These are phyloP conservation scores for Camponotus vicinus DNA, from an alignment of 1,140 invertebrate genomes.

Conservation along the genomic window DNA sequence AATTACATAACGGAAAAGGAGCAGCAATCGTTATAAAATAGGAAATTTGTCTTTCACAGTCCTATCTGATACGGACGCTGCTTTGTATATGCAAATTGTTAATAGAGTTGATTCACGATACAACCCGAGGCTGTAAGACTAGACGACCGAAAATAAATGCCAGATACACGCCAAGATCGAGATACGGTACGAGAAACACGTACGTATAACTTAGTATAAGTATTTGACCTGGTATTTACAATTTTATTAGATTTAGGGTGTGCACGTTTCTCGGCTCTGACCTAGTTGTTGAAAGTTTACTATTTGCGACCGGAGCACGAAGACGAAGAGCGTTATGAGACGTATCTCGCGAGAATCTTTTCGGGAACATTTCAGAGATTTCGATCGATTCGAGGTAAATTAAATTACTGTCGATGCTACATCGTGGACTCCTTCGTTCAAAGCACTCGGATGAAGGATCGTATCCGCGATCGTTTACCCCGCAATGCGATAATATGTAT, in stretches of 20 bases:
- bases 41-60: slow-evolving; percentile 64
- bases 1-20: slow-evolving; percentile 59
- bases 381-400: slow-evolving; percentile 35
- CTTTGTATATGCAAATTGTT: slow-evolving; percentile 72
- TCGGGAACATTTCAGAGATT: slow-evolving; percentile 17
- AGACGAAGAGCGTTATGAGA: slow-evolving; percentile 8
- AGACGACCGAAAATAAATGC: slow-evolving; percentile 33
- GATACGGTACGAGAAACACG: slow-evolving; percentile 14
- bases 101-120: slow-evolving; percentile 62
- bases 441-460: neutral
- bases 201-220: slow-evolving; percentile 27
- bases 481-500: slow-evolving; percentile 27
- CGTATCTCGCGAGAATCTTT: slow-evolving; percentile 13
- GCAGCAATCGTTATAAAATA: slow-evolving; percentile 67
- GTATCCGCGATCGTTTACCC: neutral
- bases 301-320: slow-evolving; percentile 4
- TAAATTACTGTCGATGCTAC: slow-evolving; percentile 44
- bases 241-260: slow-evolving; percentile 37
- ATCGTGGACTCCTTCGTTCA: neutral
- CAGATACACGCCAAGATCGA: neutral
- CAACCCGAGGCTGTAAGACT: slow-evolving; percentile 20
- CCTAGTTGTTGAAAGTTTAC: slow-evolving; percentile 38
- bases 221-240: slow-evolving; percentile 26
- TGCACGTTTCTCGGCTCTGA: neutral
- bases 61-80: slow-evolving; percentile 65